Conservation (phyloP, 2,888 invertebrate species). For the Nasonia oneida region DNA sequence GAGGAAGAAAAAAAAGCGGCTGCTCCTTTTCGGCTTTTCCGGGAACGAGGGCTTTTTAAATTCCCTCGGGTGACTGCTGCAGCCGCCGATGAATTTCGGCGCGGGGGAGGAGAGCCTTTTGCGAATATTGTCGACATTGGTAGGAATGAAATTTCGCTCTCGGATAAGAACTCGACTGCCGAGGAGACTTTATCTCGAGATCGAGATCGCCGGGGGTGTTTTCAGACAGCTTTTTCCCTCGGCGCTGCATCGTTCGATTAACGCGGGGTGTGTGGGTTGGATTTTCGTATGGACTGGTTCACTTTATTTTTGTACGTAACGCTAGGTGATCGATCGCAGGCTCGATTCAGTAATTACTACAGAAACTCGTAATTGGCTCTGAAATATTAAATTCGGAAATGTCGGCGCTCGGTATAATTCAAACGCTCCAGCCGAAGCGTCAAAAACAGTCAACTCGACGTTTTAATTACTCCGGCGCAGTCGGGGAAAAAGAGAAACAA, state of each 20-base stretch:
- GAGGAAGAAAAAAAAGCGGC: neutral
- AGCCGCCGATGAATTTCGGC: slow-evolving; percentile 21
- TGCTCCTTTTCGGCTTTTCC: slow-evolving; percentile 9
- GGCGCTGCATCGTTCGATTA: too few species aligned
- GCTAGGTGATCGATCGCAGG: neutral
- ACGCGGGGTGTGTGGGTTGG: neutral
- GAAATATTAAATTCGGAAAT: slow-evolving; percentile 1
- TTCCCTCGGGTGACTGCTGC: neutral
- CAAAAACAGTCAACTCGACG: neutral
- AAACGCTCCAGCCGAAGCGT: neutral
- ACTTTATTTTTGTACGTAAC: too few species aligned
- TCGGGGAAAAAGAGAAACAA: neutral
- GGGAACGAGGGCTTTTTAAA: slow-evolving; percentile 9
- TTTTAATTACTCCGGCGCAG: neutral
- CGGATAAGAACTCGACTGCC: too few species aligned
- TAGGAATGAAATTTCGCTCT: slow-evolving; percentile 20
- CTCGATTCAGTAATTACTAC: neutral
- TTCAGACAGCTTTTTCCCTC: neutral
- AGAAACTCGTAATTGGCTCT: neutral
- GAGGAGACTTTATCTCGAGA: neutral
- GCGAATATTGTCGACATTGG: slow-evolving; percentile 17
- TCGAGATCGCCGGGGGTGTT: neutral
- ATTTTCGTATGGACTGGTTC: neutral
- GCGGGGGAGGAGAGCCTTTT: neutral
- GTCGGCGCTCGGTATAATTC: neutral